Base-by-base conservation (phyloP, 23 tunicate genomes). In the Halocynthia roretzi region DNA sequence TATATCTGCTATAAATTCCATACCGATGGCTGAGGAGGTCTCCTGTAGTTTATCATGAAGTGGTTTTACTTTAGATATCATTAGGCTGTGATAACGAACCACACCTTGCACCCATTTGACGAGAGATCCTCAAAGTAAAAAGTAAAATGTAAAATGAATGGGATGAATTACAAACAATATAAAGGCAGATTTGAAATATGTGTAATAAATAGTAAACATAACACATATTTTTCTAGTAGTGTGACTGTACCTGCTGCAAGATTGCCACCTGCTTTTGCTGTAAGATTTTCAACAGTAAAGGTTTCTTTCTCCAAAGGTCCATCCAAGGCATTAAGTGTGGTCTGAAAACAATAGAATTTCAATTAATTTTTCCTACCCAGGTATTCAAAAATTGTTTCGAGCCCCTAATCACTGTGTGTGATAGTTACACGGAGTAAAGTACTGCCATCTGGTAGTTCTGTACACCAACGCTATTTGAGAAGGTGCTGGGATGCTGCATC, bases 71-170 rank as follows among this genome's bases (percentile, higher is more conserved):
- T 78, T 79, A 21, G 77, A 75, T 10, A 82, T 83, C 83, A 92
- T 80, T 7, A 90, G 77, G 56, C 87, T 82, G 79, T 92, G 86
- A 68, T 92, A 92, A 12, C 82, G 66, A 54, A 92, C 76, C 56
- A 92, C 98, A 7, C 98, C 98, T 67, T 86, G 88, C 8, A 92
- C 98, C 98, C 98, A 92, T 52, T 73, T 66, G 73, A 92, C 55
- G 7, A 92, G 76, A 10, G 87, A 74, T 57, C 98, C 98, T 92
- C 40, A 0, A 71, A 54, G 15, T 4, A 70, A 15, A 68, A 67
- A 54, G 64, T 2, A 4, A 4, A 2, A 58, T 58, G 64, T 58
- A 14, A 14, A 17, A 58, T 58, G 15, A 58, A 58, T 4, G 15
- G 64, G n/a, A 15, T 14, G 2, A 58, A 58, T 58, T n/a, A 1